Evolutionary conservation across 2,113 vertebrate genomes (phyloP), one percentile per base, ranked within the genome.

Genomic region (Apteryx mantelli): DNA sequence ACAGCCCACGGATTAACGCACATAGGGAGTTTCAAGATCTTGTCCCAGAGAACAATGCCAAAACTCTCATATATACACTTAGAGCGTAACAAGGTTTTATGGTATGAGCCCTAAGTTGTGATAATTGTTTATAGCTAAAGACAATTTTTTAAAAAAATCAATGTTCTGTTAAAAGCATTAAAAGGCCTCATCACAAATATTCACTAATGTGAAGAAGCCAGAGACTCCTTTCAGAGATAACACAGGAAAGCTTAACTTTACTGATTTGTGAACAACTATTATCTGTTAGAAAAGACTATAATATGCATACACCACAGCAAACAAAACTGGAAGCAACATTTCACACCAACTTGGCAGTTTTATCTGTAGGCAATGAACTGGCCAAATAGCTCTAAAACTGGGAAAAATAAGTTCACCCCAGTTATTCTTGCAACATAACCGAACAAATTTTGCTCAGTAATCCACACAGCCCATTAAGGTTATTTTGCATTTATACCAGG

Each of bases 401-500:
- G 13, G 46, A 40, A 70, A 95, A 85, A 30, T 30, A 89, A 89
- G 40, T 91, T 95, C 24, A 64, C 11, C 48, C 34, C 65, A 78
- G 0, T 77, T 73, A 34, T 75, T 93, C 56, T 76, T 64, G 21
- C 85, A 58, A 60, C 28, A 40, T 42, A 91, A 66, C 36, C 87
- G 81, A 86, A 73, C 30, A 46, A 77, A 18, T 92, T 96, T 68
- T 81, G 65, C 80, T 97, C 88, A 65, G 88, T 95, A 95, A 36
- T 85, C 74, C 79, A 73, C 74, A 70, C 86, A 86, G 60, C 34
- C 69, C 25, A 0, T 64, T 85, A 0, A 6, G 61, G 73, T 89
- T 94, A 92, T 88, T 95, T 86, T 92, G 77, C 70, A 93, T 95
- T 95, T 92, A 82, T 64, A 96, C n/a, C 64, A 93, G 76, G n/a